Conservation (phyloP, 2,113 vertebrate species). For the Campylorhamphus procurvoides region DNA sequence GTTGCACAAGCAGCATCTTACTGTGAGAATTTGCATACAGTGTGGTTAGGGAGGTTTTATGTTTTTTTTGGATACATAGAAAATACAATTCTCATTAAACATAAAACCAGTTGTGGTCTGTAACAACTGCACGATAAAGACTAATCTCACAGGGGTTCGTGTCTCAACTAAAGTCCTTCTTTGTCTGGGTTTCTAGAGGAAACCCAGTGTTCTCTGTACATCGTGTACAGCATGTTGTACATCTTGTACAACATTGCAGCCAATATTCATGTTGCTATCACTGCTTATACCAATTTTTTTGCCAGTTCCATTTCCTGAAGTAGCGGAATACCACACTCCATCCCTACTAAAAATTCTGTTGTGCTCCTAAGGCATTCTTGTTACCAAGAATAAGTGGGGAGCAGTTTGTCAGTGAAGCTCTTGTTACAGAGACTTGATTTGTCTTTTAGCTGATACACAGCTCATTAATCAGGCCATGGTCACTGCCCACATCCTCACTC, state of each 20-base stretch:
- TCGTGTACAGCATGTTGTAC: not conserved
- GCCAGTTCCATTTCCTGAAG: not conserved
- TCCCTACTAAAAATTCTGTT: not conserved
- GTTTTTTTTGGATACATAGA: not conserved
- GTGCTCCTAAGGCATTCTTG: not conserved
- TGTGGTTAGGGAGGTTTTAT: not conserved
- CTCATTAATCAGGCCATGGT: not conserved
- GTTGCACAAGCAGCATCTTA: not conserved
- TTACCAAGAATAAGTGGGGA: not conserved
- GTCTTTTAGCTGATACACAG: not conserved
- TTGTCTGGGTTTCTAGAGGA: not conserved
- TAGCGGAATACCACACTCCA: not conserved
- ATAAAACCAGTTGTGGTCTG: not conserved
- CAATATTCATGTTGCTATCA: not conserved
- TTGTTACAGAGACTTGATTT: not conserved
- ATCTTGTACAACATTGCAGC: not conserved
- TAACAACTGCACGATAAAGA: not conserved
- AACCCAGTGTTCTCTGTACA: not conserved
- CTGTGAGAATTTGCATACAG: not conserved
- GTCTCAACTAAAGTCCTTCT: not conserved
- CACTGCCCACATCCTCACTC: not conserved
- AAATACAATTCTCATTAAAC: not conserved
- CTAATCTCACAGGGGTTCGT: not conserved
- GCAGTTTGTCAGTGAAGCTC: not conserved
- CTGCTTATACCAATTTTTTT: not conserved